Base-by-base conservation (phyloP, 1,140 invertebrate species). In the Drosophila cardini region DNA sequence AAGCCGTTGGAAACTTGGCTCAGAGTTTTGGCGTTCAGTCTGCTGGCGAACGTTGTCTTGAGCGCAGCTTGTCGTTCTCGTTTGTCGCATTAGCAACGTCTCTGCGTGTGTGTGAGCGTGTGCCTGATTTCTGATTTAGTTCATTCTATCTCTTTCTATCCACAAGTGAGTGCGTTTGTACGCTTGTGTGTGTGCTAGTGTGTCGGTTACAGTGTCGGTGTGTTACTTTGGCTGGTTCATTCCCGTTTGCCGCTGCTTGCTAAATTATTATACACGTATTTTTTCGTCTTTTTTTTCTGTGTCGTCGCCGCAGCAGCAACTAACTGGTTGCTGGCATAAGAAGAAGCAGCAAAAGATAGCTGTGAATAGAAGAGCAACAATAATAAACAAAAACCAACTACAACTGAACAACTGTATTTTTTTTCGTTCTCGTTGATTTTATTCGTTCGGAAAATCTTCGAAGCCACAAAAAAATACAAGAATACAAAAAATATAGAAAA, bases 241-340 rank as follows among this genome's bases (percentile, higher is more conserved):
- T 63, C 60, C 72, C 72, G 80, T 79, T 73, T 64, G 43, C 32
- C 34, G 70, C 48, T 58, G 70, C 55, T 72, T 84, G 79, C 81
- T 86, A 77, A 83, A 80, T 87, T 73, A 52, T 77, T 64, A 67
- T 76, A 72, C 63, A 67, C 63, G 45, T 72, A 75, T 86, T 82
- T 85, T 69, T 78, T 78, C 72, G 76, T 84, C 57, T 56, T 42
- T 83, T 84, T 67, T 83, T 87, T 76, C 73, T 85, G 80, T 84
- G 80, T 85, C 70, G 63, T 38, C 45, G 70, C 56, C 52, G 77
- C 72, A 71, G 71, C 73, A 76, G 65, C 81, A 80, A 61, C 67
- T 61, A 86, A 86, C 82, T 86, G 82, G 82, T 86, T 86, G 78
- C 69, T 80, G 61, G 52, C 26, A 46, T 71, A 45, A 83, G 67